A percentile compares a stretch with the other conserved stretches of the same genome.
These are phyloP conservation scores for Drosophila ambigua DNA, from an alignment of 1,140 invertebrate species.

Conservation along the genomic window DNA sequence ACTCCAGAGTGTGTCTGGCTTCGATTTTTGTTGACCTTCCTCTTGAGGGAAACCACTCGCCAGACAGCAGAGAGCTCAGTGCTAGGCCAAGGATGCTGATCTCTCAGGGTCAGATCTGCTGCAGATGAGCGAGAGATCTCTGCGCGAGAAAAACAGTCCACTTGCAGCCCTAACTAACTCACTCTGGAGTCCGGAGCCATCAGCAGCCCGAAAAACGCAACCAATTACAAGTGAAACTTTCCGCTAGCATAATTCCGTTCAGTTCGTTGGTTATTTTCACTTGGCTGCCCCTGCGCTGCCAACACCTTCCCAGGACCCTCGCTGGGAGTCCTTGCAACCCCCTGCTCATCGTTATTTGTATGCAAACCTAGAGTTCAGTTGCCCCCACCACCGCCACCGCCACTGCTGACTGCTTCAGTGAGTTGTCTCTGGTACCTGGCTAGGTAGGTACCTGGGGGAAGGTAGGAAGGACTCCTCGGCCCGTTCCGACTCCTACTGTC, in stretches of 20 bases:
- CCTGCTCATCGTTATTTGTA: constrained; percentile 42
- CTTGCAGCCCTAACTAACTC: not conserved
- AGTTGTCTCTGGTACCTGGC: no score
- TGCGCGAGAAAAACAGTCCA: not conserved
- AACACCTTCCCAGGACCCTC: constrained; percentile 41
- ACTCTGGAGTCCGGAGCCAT: not conserved
- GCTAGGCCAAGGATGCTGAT: constrained; percentile 26
- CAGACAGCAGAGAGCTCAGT: constrained; percentile 21
- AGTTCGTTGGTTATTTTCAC: constrained; percentile 61
- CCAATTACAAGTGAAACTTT: constrained; percentile 60
- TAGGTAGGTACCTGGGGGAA: not conserved
- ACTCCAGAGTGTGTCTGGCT: constrained; percentile 34
- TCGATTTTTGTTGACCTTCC: constrained; percentile 62
- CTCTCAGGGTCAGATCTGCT: constrained; percentile 26
- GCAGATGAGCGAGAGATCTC: constrained; percentile 20
- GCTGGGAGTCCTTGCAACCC: constrained; percentile 1
- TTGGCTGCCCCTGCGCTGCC: constrained; percentile 54
- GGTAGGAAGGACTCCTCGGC: constrained; percentile 5
- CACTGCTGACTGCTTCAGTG: no score
- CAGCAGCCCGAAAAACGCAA: constrained; percentile 28
- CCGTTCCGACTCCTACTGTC: not conserved
- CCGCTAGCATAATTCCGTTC: constrained; percentile 55
- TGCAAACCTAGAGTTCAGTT: constrained; percentile 41
- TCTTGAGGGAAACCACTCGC: constrained; percentile 30
- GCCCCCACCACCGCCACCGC: not conserved